Base-by-base conservation (phyloP, 2,888 invertebrate genomes). In the Cerastis rubricosa region DNA sequence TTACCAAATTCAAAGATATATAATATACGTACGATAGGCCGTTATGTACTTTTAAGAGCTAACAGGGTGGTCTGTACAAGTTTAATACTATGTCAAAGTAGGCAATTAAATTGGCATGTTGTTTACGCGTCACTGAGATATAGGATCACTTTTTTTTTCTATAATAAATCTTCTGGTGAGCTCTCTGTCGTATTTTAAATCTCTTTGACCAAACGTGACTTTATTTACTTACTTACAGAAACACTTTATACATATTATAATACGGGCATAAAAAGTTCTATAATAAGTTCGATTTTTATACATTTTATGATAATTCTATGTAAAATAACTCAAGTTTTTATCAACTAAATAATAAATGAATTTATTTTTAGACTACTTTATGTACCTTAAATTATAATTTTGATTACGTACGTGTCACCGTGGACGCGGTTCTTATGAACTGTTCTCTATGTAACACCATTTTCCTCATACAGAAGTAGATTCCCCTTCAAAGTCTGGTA, bases 401-500 rank as follows among this genome's bases (percentile, higher is more conserved):
- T 59, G 29, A 29, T 9, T 19, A n/a, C 0, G 14, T 25, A 67
- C 78, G 79, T 64, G 77, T 45, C 19, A 19, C 68, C 14, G 14
- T 25, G 57, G 19, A 40, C 57, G 51, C 22, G 47, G 12, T 68
- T 54, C 40, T 47, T 14, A 64, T 51, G 35, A 65, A 76, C 45
- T 69, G 76, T 68, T 76, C n/a, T 51, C 43, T 64, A 49, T 45
- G 14, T 25, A 40, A 70, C 29, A 35, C 12, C 0, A 22, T 82
- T 84, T 78, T 85, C 84, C 85, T 85, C 51, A 68, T 61, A 40
- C 19, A 45, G 40, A 25, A 65, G 47, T 64, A 59, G n/a, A 8
- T 70, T 47, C 45, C 40, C 70, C 47, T 76, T 6, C 14, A 1
- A 9, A 14, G 35, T 9, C 67, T 76, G 51, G 61, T 43, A 19